Evolutionary conservation across 2,113 vertebrate species (phyloP), one percentile per base, ranked within the genome.

Genomic region (Sturnus vulgaris): DNA sequence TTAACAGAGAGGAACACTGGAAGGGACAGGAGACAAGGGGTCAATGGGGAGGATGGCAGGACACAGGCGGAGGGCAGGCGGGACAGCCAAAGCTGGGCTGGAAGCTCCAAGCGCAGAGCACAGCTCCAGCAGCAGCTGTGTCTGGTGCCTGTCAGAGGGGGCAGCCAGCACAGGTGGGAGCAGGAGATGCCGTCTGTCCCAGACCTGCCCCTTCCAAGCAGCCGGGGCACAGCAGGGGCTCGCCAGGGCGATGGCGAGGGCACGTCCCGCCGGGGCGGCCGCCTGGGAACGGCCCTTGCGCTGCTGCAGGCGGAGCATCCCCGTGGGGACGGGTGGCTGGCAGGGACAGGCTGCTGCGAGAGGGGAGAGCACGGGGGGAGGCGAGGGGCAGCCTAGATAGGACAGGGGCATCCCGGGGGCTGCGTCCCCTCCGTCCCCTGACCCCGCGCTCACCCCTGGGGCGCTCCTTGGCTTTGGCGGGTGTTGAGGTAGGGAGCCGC

Each of bases 1-100:
- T 98, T 97, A 96, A 97, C 95, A 60, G 97, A 98, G 95, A 98
- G 97, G 95, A 98, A 98, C 96, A 98, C 98, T 98, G 97, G 91
- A 97, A 95, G 95, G 97, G 88, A 97, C 93, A 97, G 95, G 96
- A 96, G 93, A 96, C 90, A 85, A 49, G 49, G 40, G 92, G 72
- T 96, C 96, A 96, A 60, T 5, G 86, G 80, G 37, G 17, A 52
- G 42, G n/a, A 39, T 44, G 12, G 5, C 46, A 49, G 12, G 3
- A 30, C 42, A 12, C 15, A 3, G 55, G 37, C 37, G 2, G 24
- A 5, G 49, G 39, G n/a, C 35, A 21, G 22, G 7, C 1, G 1
- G 78, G 28, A 47, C 65, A 56, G 66, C 28, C 35, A 30, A 39
- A 39, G 79, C 55, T 4, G 27, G 8, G 53, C 53, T 40, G 40